Evolutionary conservation across 2,888 invertebrate genomes (phyloP).

Genomic region (Copidosoma aretas): DNA sequence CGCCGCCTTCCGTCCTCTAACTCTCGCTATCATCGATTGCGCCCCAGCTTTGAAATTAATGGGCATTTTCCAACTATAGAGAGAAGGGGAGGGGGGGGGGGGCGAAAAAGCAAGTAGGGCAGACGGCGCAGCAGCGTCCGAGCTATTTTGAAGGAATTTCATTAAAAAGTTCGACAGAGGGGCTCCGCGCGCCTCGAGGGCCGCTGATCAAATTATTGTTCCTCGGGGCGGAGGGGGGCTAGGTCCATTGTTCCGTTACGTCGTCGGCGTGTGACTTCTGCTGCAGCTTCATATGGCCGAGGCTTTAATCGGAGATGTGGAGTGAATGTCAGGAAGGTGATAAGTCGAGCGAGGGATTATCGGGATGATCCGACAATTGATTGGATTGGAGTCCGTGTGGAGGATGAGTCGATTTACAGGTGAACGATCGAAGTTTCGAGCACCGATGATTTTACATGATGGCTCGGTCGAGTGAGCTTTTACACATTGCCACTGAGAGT

Average conservation of each 20-base stretch:
- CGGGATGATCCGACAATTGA: no score
- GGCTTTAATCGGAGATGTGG: no score
- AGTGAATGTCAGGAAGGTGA: no score
- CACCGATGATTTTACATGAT: no score
- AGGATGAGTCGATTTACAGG: no score
- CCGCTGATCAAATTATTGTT: not conserved
- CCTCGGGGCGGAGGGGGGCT: not conserved
- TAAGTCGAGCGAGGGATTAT: no score
- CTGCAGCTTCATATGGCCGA: not conserved
- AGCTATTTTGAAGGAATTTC: constrained; percentile 54
- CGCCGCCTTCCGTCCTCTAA: not conserved
- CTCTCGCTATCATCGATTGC: not conserved
- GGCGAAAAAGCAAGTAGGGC: no score
- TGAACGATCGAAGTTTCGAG: no score
- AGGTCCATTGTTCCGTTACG: not conserved
- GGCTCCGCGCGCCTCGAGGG: not conserved
- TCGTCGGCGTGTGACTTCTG: not conserved
- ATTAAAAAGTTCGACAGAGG: constrained; percentile 51
- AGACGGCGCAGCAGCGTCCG: constrained; percentile 27
- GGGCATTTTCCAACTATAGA: not conserved
- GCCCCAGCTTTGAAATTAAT: constrained; percentile 1
- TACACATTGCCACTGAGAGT: no score
- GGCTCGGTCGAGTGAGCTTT: no score
- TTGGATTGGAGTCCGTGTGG: no score
- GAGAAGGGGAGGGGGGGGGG: not conserved